Evolutionary conservation across 2,888 invertebrate species (phyloP).

Genomic region (Chymomyza fuscimana): DNA sequence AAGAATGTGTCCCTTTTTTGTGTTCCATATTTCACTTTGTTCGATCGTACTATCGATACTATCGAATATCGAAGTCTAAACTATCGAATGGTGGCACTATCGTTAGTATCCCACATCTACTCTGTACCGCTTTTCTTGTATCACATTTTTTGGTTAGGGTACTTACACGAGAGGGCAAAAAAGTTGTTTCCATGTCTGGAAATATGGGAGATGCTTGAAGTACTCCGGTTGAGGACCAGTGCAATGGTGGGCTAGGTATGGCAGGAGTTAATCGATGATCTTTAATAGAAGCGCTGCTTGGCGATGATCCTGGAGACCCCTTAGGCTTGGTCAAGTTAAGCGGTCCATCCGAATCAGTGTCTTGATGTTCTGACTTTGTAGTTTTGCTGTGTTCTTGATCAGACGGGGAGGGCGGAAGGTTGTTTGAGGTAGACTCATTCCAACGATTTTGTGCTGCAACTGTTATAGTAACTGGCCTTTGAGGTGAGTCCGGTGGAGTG

Average conservation of each 20-base stretch:
- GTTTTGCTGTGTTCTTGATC: constrained; percentile 24
- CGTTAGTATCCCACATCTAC: no score
- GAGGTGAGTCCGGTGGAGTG: constrained; percentile 62
- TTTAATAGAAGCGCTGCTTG: constrained; percentile 29
- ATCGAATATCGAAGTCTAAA: no score
- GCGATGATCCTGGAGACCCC: constrained; percentile 82
- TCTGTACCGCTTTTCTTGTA: no score
- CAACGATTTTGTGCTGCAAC: constrained; percentile 8
- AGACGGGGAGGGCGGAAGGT: constrained; percentile 37
- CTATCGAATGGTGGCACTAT: no score
- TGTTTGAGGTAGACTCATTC: constrained; percentile 22
- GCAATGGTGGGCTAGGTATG: constrained; percentile 51
- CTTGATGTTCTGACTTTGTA: constrained; percentile 79
- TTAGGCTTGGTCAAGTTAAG: constrained; percentile 94
- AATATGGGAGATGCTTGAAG: constrained; percentile 81
- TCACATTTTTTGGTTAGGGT: no score
- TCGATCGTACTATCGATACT: no score
- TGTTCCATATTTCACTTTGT: no score
- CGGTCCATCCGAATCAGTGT: constrained; percentile 90
- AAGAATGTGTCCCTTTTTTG: no score
- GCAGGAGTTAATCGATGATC: constrained; percentile 40
- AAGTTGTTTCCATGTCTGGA: constrained; percentile 81
- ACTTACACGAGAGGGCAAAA: constrained; percentile 71
- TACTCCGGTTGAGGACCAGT: constrained; percentile 73
- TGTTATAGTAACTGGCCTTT: constrained; percentile 10